A percentile compares a stretch with the other conserved stretches of the same genome.
Evolutionary conservation across 2,113 vertebrate species (phyloP).

Genomic region (Chaetorhynchus papuensis): DNA sequence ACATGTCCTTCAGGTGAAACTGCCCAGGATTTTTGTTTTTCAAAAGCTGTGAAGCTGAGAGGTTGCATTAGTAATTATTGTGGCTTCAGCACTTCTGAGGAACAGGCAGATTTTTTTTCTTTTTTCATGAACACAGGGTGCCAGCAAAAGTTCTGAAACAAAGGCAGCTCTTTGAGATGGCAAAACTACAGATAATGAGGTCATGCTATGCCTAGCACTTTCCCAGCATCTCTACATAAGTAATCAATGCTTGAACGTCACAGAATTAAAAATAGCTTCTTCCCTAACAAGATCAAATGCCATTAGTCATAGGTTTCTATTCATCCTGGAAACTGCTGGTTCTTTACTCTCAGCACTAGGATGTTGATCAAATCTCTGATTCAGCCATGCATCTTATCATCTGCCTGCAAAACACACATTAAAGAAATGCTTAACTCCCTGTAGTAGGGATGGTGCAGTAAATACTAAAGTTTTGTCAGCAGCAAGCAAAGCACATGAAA

Average conservation of each 20-base stretch:
- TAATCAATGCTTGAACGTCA: slow-evolving; percentile 43
- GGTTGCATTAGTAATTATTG: neutral
- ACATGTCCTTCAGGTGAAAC: neutral
- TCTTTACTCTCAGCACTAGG: neutral
- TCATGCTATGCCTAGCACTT: neutral
- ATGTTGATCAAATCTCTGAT: neutral
- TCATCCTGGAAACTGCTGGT: neutral
- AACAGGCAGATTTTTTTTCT: neutral
- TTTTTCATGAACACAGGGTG: neutral
- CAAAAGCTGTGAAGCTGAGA: neutral
- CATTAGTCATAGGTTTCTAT: slow-evolving; percentile 25
- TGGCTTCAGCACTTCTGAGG: neutral
- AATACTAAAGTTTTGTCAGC: neutral
- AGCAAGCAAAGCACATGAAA: neutral
- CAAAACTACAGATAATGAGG: neutral
- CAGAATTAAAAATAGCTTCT: slow-evolving; percentile 43
- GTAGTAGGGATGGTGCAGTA: neutral
- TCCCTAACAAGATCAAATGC: slow-evolving; percentile 12
- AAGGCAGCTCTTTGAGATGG: neutral
- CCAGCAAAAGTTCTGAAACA: neutral
- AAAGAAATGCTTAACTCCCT: neutral
- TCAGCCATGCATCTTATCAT: neutral
- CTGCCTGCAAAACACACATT: neutral
- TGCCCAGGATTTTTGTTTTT: neutral
- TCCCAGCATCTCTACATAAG: neutral